phyloP scores from a whole-genome alignment of 2,797 vertebrate species.

The Phoxinus dragarum region DNA sequence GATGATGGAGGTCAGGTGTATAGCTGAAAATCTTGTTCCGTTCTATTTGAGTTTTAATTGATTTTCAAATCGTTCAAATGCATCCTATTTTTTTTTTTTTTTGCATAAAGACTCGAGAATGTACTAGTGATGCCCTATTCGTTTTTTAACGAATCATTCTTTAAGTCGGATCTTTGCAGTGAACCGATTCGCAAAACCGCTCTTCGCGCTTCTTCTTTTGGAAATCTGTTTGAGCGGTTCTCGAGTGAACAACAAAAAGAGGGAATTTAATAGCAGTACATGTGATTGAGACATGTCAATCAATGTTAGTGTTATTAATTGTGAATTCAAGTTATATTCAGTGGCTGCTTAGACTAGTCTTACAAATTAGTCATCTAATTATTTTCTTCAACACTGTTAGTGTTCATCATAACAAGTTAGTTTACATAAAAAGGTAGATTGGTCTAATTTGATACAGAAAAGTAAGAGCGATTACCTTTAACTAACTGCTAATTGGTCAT shows the following conservation, averaged over 20 bases:
- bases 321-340: neutral
- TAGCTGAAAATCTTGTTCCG: neutral
- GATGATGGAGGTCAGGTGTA: neutral
- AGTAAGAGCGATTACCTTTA: neutral
- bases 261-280: neutral
- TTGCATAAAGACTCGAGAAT: neutral
- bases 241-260: neutral
- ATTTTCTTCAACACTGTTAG: neutral
- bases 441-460: neutral
- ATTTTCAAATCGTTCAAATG: neutral
- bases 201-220: neutral
- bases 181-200: neutral
- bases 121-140: neutral
- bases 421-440: neutral
- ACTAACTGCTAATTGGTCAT: neutral
- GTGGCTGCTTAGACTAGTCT: neutral
- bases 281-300: neutral
- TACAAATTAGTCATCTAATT: neutral
- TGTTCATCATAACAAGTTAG: neutral
- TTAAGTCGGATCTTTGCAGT: slow-evolving; percentile 7
- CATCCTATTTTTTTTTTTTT: neutral
- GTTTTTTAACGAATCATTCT: neutral
- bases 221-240: neutral
- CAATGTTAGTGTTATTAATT: neutral
- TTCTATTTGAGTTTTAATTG: neutral